phyloP scores from a whole-genome alignment of 2,113 vertebrate species.

The Chrysemys picta region DNA sequence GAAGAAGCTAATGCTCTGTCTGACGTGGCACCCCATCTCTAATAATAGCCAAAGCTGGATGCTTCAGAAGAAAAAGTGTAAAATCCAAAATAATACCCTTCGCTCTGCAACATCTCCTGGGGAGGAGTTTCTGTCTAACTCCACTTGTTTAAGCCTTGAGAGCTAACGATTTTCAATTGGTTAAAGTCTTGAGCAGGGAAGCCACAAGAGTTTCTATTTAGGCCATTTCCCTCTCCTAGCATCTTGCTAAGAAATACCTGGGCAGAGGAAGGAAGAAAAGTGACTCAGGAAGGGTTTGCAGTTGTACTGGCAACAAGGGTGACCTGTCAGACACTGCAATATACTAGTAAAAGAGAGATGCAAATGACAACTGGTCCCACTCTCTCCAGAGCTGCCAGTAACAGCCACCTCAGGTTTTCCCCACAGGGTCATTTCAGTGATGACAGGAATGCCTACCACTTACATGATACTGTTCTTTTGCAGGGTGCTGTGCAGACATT shows the following conservation, averaged over 20 bases:
- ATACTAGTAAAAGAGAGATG: neutral
- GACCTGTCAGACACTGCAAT: neutral
- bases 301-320: neutral
- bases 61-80: neutral
- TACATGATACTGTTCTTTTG: neutral
- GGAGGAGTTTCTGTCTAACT: neutral
- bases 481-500: neutral
- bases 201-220: neutral
- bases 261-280: neutral
- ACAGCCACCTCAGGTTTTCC: neutral
- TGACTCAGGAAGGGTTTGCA: neutral
- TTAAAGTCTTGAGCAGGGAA: neutral
- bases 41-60: neutral
- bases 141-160: neutral
- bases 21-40: neutral
- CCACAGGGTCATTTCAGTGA: neutral
- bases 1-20: neutral
- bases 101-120: neutral
- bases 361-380: neutral
- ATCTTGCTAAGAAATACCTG: neutral
- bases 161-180: neutral
- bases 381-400: neutral
- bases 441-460: neutral
- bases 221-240: neutral
- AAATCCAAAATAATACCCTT: neutral